A percentile compares a stretch with the other conserved stretches of the same genome.
Conservation (phyloP, 1,140 invertebrate genomes). For the Ostrea edulis region DNA sequence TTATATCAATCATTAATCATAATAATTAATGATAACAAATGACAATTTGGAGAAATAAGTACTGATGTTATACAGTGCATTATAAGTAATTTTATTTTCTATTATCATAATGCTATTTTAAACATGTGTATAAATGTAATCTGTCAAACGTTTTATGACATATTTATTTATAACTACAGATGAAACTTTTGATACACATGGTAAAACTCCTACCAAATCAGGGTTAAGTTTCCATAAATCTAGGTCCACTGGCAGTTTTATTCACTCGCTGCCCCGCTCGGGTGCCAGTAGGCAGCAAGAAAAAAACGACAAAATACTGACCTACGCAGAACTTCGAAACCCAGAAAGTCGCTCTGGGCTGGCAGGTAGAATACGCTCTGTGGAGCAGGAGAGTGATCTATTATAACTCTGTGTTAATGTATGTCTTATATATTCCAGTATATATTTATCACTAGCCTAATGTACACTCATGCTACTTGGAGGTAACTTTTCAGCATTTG, state of each 20-base stretch:
- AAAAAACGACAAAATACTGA: slow-evolving; percentile 17
- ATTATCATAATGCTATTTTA: neutral
- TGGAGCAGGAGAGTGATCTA: neutral
- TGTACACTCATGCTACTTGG: neutral
- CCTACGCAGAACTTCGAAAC: slow-evolving; percentile 24
- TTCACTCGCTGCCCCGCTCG: neutral
- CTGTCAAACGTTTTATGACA: neutral
- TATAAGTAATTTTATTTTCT: neutral
- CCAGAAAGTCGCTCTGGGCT: slow-evolving; percentile 29
- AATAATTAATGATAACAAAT: neutral
- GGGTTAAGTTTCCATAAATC: slow-evolving; percentile 37
- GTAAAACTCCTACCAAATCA: slow-evolving; percentile 28
- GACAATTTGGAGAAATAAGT: neutral
- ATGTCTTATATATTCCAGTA: neutral
- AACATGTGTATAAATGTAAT: neutral
- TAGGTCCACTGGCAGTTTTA: slow-evolving; percentile 21
- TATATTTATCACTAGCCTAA: neutral
- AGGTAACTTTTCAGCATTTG: neutral
- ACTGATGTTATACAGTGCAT: neutral
- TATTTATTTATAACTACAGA: slow-evolving; percentile 19
- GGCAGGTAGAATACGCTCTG: slow-evolving; percentile 34
- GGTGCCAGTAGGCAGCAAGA: slow-evolving; percentile 1
- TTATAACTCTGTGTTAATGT: neutral
- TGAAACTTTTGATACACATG: slow-evolving; percentile 9
- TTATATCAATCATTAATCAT: neutral